Conservation (phyloP, 2,888 invertebrate genomes). For the Sesia bembeciformis region DNA sequence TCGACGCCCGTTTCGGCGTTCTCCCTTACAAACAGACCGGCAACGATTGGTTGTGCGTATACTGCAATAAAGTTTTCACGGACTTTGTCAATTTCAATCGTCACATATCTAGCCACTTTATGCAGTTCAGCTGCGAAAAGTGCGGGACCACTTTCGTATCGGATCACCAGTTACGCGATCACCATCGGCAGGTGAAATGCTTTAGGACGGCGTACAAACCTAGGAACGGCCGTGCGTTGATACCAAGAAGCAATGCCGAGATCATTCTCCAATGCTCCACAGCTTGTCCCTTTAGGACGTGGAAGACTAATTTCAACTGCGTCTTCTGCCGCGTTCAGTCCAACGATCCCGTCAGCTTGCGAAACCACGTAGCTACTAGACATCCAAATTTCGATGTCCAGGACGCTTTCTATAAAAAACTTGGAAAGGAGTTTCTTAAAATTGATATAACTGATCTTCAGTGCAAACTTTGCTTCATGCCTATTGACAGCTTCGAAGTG, state of each 20-base stretch:
- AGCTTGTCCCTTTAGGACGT: conserved; percentile 57
- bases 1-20: conserved; percentile 54
- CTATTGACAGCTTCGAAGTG: conserved; percentile 41
- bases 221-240: conserved; percentile 48
- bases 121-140: conserved; percentile 57
- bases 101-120: conserved; percentile 54
- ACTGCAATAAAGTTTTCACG: conserved; percentile 40
- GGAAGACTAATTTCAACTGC: conserved; percentile 62
- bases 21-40: conserved; percentile 53
- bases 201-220: conserved; percentile 54
- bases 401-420: conserved; percentile 58
- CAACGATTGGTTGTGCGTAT: conserved; percentile 48
- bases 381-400: conserved; percentile 57
- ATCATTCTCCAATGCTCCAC: conserved; percentile 61
- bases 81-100: conserved; percentile 53
- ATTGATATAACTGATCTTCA: conserved; percentile 61
- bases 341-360: conserved; percentile 45
- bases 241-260: conserved; percentile 54
- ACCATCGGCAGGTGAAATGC: conserved; percentile 58
- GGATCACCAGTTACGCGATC: conserved; percentile 52
- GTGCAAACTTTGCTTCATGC: conserved; percentile 56
- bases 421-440: conserved; percentile 60
- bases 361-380: conserved; percentile 43
- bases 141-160: conserved; percentile 60
- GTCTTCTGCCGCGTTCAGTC: conserved; percentile 60